Conservation (phyloP, 2,888 invertebrate genomes). For the Lomographa bimaculata region DNA sequence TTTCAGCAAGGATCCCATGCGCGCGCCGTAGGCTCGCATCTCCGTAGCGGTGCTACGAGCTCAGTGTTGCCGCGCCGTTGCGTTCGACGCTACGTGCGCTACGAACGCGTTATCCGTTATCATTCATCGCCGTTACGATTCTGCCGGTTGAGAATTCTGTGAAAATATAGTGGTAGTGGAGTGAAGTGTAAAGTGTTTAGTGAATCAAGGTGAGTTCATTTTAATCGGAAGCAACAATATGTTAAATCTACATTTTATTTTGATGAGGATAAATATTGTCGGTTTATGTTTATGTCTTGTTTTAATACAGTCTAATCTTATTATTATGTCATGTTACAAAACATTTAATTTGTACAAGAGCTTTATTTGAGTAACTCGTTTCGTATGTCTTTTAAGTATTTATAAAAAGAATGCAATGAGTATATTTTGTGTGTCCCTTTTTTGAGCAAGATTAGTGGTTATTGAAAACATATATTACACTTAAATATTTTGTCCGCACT, state of each 20-base stretch:
- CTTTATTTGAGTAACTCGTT: conserved; percentile 26
- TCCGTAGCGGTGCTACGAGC: conserved; percentile 45
- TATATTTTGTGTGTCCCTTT: conserved; percentile 1
- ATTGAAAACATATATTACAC: too few relatives aligned
- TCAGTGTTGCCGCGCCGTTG: conserved; percentile 58
- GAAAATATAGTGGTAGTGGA: conserved; percentile 42
- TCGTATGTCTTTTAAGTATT: conserved; percentile 9
- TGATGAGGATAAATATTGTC: conserved; percentile 26
- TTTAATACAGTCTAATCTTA: conserved; percentile 32
- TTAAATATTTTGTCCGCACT: too few relatives aligned
- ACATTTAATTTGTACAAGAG: conserved; percentile 30
- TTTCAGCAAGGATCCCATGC: conserved; percentile 64
- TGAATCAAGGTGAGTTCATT: conserved; percentile 40
- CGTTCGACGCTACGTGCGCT: conserved; percentile 42
- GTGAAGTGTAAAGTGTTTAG: conserved; percentile 39
- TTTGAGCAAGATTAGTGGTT: conserved; percentile 1
- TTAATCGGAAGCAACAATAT: conserved; percentile 1
- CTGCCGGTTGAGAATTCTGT: conserved; percentile 29
- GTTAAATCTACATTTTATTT: conserved; percentile 12
- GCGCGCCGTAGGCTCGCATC: conserved; percentile 70
- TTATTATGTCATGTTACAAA: conserved; percentile 34
- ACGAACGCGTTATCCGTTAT: conserved; percentile 19
- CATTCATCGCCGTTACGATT: conserved; percentile 14
- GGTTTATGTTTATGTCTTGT: conserved; percentile 32
- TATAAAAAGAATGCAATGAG: not conserved